Conservation (phyloP, 2,113 vertebrate species). For the Megalops atlanticus region DNA sequence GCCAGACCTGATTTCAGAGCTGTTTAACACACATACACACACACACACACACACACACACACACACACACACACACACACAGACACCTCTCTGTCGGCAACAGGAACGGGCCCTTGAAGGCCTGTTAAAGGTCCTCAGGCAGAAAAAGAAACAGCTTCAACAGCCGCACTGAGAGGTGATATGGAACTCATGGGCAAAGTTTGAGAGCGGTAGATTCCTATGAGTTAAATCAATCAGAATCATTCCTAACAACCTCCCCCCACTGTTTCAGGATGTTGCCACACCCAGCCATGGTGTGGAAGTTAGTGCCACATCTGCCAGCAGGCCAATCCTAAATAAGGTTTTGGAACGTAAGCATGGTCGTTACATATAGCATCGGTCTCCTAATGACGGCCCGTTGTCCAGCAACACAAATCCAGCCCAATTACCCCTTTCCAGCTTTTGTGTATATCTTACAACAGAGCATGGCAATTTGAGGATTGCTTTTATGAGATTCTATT, state of each 20-base stretch:
- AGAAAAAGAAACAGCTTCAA: not conserved
- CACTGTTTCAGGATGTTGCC: no score
- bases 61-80: not conserved
- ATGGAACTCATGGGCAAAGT: not conserved
- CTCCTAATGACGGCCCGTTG: not conserved
- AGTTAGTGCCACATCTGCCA: not conserved
- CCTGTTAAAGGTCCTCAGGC: not conserved
- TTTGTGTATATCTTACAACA: no score
- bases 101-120: not conserved
- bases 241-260: no score
- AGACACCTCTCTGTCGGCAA: not conserved
- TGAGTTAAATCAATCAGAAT: no score
- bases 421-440: not conserved
- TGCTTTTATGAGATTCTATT: conserved; percentile 28
- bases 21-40: not conserved
- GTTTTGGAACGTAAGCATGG: not conserved
- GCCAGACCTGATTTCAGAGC: not conserved
- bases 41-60: not conserved
- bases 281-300: no score
- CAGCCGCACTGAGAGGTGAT: not conserved
- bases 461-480: not conserved
- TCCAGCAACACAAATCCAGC: not conserved
- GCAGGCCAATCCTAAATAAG: not conserved
- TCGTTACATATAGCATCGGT: not conserved
- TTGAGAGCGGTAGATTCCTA: no score